Evolutionary conservation across 2,888 invertebrate species (phyloP), one percentile per base, ranked within the genome.

Genomic region (Escarpia spicata): DNA sequence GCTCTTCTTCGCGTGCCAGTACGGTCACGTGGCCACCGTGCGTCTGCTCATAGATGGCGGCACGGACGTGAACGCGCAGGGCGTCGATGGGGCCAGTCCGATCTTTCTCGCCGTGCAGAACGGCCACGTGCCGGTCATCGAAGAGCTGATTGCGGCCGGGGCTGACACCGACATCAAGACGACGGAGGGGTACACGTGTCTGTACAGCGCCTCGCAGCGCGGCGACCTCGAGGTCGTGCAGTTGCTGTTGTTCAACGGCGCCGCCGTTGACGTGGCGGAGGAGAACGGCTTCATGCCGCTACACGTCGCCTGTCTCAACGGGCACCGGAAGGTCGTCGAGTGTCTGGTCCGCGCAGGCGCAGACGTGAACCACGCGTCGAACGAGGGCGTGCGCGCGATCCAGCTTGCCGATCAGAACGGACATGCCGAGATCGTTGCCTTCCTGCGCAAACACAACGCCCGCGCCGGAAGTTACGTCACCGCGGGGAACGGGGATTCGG

Each of bases 191-290:
- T 94, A 93, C 90, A 94, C 94, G 26, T 92, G 93, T 90, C 92
- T 94, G 43, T 94, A 94, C 93, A 94, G 93, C 92, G 94, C 94
- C 44, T 92, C 94, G 19, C 94, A 94, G 93, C 92, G 94, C 8
- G 94, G 94, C 0, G 94, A 94, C 92, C 93, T 94, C 12, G 94
- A 94, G 45, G 93, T 94, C 90, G 94, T 94, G 3, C 94, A 94
- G 93, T 91, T 94, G 93, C 93, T 94, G 90, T 93, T 94, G 44
- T 94, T 94, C 93, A 93, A 94, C 93, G 93, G 92, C 26, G 94
- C 94, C 19, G 92, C 93, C 52, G 93, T 91, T 1, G 93, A 94
- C 92, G n/a, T 93, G 19, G 92, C 92, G 37, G 94, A 94, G 90
- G 93, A 93, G 75, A 92, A 93, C 45, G 94, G 94, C 26, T 94